Base-by-base conservation (phyloP, 2,797 vertebrate genomes). In the Pangasius djambal region DNA sequence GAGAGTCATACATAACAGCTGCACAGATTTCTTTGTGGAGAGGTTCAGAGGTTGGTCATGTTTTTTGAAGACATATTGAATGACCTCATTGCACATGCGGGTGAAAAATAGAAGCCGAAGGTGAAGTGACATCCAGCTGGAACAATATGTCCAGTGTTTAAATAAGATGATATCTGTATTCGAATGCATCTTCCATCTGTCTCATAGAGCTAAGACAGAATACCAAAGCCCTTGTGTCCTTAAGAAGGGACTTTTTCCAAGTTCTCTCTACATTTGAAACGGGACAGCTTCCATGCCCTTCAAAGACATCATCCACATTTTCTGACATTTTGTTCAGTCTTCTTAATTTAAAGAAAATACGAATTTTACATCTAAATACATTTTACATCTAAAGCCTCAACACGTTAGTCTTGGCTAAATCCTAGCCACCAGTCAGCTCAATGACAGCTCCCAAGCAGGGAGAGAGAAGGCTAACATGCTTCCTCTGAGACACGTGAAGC, bases 11-110 rank as follows among this genome's bases (percentile, higher is more conserved):
- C 83, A 85, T 40, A 37, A 50, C 57, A 57, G 85, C 34, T 78
- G 85, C 84, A 86, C 86, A 89, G 57, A 65, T 48, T 87, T 89
- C 81, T 59, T 78, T 89, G 77, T 59, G 34, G 25, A 75, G 67
- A 87, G 82, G 70, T 83, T 91, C 61, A 70, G 52, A 63, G 82
- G 70, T 59, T 72, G 52, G 34, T 12, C 28, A n/a, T 63, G 31
- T 81, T 86, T 87, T 81, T 55, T 44, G 67, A 87, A 86, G 65
- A 57, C 65, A 72, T 79, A 61, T 37, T 8, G 37, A 40, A 12
- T 40, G 79, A 83, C 79, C 79, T 83, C 34, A 40, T 7, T 44
- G 20, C 79, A 63, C 34, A 25, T 28, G 34, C 0, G 5, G 25
- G 5, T 72, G 61, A 82, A 25, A 67, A 87, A 84, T 25, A 28